Conservation (phyloP, 1,140 invertebrate genomes). For the Drosophila cardini region DNA sequence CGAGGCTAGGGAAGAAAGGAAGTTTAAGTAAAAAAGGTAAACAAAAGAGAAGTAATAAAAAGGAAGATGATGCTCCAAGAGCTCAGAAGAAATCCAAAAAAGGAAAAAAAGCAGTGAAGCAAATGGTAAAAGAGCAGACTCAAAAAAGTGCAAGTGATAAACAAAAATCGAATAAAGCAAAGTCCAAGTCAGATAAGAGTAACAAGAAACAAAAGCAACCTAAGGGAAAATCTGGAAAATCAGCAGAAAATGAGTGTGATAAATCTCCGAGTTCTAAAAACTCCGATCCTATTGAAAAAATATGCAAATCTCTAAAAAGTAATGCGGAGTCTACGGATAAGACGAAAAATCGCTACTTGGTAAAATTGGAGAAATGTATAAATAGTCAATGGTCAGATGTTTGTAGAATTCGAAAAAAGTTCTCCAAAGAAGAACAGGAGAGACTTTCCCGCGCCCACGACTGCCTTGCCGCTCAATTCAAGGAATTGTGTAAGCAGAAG, state of each 20-base stretch:
- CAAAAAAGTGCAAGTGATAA: neutral
- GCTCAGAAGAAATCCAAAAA: neutral
- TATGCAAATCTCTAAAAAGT: neutral
- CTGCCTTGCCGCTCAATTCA: neutral
- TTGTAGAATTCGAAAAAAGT: slow-evolving; percentile 5
- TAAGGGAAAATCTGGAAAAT: neutral
- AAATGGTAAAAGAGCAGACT: slow-evolving; percentile 2
- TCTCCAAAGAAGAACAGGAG: slow-evolving; percentile 8
- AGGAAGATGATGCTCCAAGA: neutral
- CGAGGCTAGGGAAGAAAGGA: neutral
- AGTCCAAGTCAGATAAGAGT: neutral
- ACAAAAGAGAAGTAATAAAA: neutral
- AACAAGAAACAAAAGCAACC: neutral
- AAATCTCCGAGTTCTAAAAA: neutral
- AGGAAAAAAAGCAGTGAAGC: neutral
- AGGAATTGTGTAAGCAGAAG: slow-evolving; percentile 3
- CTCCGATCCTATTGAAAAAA: slow-evolving; percentile 4
- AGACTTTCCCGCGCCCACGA: neutral
- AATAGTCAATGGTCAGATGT: slow-evolving; percentile 19
- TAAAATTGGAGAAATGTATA: slow-evolving; percentile 11
- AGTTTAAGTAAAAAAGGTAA: neutral
- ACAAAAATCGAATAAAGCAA: neutral
- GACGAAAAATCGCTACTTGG: neutral
- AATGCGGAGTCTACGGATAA: neutral
- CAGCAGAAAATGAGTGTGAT: neutral